Conservation (phyloP, 1,140 invertebrate species). For the Drosophila erecta region DNA sequence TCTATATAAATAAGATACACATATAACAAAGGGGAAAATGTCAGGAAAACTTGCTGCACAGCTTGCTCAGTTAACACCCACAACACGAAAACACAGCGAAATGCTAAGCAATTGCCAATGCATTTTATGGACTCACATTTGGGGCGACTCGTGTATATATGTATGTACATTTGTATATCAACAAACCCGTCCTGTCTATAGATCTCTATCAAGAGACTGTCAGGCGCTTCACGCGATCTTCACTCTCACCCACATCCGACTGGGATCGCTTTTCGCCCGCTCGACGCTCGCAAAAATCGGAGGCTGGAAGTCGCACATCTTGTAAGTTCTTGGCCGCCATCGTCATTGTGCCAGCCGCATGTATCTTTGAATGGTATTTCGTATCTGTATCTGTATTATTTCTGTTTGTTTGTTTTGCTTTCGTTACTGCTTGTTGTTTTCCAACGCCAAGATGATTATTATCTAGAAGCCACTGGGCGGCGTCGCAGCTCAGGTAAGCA, state of each 20-base stretch:
- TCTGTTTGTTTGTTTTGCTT: slow-evolving; percentile 39
- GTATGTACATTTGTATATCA: slow-evolving; percentile 9
- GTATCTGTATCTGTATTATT: slow-evolving; percentile 4
- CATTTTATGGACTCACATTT: slow-evolving; percentile 41
- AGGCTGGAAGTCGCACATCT: slow-evolving; percentile 74
- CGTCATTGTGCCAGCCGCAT: slow-evolving; percentile 16
- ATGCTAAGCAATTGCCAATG: slow-evolving; percentile 30
- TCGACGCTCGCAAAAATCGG: slow-evolving; percentile 72
- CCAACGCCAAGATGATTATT: slow-evolving; percentile 77
- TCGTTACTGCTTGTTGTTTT: slow-evolving; percentile 52
- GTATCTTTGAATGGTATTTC: slow-evolving; percentile 32
- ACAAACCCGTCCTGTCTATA: slow-evolving; percentile 25
- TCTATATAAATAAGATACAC: slow-evolving; percentile 9
- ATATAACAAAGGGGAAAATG: slow-evolving; percentile 46
- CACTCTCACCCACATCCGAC: slow-evolving; percentile 81
- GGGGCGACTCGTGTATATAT: slow-evolving; percentile 22
- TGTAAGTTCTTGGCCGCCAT: slow-evolving; percentile 66
- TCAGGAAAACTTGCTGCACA: slow-evolving; percentile 33
- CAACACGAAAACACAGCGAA: slow-evolving; percentile 21
- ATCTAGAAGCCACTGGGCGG: slow-evolving; percentile 84
- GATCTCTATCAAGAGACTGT: slow-evolving; percentile 84
- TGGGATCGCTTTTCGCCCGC: slow-evolving; percentile 79
- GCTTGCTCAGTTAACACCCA: slow-evolving; percentile 57
- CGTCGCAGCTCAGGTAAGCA: slow-evolving; percentile 84
- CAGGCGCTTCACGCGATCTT: slow-evolving; percentile 83